Evolutionary conservation across 2,113 vertebrate genomes (phyloP), one percentile per base, ranked within the genome.

Genomic region (Cynoglossus semilaevis): DNA sequence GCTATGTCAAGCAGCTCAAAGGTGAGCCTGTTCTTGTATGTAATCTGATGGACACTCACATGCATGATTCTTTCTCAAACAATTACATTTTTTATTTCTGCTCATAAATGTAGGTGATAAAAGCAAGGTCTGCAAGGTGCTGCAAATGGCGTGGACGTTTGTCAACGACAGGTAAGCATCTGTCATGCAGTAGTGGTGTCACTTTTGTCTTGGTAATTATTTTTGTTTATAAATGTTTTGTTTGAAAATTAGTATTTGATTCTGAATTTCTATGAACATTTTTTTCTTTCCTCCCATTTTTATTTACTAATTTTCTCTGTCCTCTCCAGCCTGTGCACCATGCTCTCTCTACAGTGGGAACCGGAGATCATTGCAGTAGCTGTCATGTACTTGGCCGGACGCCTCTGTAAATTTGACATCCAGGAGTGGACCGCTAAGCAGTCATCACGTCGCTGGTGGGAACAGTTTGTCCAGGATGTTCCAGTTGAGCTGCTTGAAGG

Each of bases 131-230:
- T 96, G 98, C 67, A 99, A 98, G 74, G 84, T 99, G 73, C 93
- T 99, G 71, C 97, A 99, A 67, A 99, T 99, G 96, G 97, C 97
- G 0, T 99, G 97, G 97, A 99, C 96, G 0, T 99, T 99, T 88
- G 95, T 99, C 60, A 99, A 98, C 65, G 97, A 99, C 91, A 98
- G 97, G 95, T 97, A 79, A 83, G 81, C 15, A 6, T 13, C 10
- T 19, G 6, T 12, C 12, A 42, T 42, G 8, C 15, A n/a, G 15
- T 43, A n/a, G 15, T 13, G 5, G 10, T 14, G 11, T 41, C 4
- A 13, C 10, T 13, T 13, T 11, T 12, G 8, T 38, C 3, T 38
- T 38, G 37, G 5, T 36, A 36, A 36, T 7, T 9, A 5, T 7
- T 5, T 36, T 36, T 7, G 35, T 36, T 36, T 5, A 9, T 36